Evolutionary conservation across 2,113 vertebrate species (phyloP).

Genomic region (Gambusia holbrooki): DNA sequence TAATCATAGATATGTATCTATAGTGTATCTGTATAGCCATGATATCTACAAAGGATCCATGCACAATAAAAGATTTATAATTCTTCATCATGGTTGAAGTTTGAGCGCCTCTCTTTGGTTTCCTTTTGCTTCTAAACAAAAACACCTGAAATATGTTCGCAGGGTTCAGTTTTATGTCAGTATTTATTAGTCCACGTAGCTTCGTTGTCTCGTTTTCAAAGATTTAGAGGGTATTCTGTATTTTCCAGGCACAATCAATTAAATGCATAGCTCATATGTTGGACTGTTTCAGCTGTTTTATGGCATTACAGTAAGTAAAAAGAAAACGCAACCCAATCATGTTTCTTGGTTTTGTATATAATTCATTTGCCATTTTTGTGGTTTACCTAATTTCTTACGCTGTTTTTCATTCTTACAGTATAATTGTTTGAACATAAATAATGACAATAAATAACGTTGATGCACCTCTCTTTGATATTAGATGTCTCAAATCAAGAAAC

Average conservation of each 20-base stretch:
- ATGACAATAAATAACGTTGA: too few relatives aligned
- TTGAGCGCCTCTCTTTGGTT: conserved; percentile 40
- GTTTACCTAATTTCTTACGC: too few relatives aligned
- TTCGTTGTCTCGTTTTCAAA: not conserved
- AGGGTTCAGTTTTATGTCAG: not conserved
- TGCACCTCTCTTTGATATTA: not conserved
- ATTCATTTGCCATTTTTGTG: too few relatives aligned
- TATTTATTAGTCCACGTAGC: too few relatives aligned
- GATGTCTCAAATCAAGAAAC: not conserved
- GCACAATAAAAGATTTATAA: conserved; percentile 98
- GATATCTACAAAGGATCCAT: conserved; percentile 87
- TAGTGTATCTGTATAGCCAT: conserved; percentile 89
- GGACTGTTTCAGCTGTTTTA: too few relatives aligned
- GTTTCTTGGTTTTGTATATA: too few relatives aligned
- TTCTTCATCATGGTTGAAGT: conserved; percentile 83
- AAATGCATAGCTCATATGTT: too few relatives aligned
- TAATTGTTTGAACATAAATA: not conserved
- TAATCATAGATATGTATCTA: conserved; percentile 90
- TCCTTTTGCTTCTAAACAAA: not conserved
- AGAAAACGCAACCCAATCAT: too few relatives aligned
- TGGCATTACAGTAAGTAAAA: too few relatives aligned
- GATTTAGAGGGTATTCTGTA: too few relatives aligned
- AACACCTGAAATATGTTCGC: not conserved
- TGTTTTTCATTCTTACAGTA: not conserved
- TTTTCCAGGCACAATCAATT: too few relatives aligned